These are phyloP conservation scores for Chironomus striatipennis DNA, from an alignment of 1,140 invertebrate species.

Conservation along the genomic window DNA sequence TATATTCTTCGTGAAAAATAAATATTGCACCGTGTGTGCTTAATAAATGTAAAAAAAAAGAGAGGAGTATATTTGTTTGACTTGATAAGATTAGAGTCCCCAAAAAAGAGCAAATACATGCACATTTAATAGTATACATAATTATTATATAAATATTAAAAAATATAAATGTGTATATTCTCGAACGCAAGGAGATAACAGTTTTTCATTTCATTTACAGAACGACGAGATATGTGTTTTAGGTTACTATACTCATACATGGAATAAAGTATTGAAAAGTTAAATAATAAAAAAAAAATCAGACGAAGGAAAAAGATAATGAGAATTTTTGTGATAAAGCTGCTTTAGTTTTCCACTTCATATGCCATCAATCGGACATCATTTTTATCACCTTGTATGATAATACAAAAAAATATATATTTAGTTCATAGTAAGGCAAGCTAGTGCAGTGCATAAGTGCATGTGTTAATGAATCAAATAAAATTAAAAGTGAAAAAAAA, in stretches of 20 bases:
- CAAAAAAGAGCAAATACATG: not conserved
- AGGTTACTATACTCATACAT: not conserved
- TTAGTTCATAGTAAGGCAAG: no score
- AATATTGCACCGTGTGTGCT: no score
- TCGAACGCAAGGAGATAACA: conserved; percentile 5
- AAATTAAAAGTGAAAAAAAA: not conserved
- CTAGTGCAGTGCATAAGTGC: no score
- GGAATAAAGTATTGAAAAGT: conserved; percentile 14
- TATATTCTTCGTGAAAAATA: no score
- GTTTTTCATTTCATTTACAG: conserved; percentile 8
- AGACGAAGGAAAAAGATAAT: not conserved
- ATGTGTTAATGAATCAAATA: not conserved
- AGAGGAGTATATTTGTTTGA: conserved; percentile 1
- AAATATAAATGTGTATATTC: not conserved
- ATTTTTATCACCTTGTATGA: not conserved
- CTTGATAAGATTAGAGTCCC: conserved; percentile 4
- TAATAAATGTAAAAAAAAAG: not conserved
- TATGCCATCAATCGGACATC: conserved; percentile 4
- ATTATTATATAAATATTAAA: not conserved
- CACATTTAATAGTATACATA: not conserved
- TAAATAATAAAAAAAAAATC: not conserved
- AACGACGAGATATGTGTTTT: not conserved
- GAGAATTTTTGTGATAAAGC: conserved; percentile 20
- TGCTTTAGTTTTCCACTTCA: conserved; percentile 21
- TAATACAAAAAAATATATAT: not conserved